Evolutionary conservation across 2,797 vertebrate species (phyloP).

Genomic region (Prionace glauca): DNA sequence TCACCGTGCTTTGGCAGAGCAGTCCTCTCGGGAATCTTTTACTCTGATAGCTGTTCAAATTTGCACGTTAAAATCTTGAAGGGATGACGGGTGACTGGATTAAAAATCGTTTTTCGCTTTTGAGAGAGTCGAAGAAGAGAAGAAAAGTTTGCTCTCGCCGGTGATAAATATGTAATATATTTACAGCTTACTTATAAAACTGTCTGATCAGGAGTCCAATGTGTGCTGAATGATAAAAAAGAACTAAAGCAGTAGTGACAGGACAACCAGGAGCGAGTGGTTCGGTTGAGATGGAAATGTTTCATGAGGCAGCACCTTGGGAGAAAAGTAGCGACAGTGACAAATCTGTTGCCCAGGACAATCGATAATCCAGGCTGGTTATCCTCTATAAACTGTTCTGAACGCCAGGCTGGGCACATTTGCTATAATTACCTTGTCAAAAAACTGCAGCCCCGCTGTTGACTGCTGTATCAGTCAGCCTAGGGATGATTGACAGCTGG

Average conservation of each 20-base stretch:
- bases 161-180: not conserved
- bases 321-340: constrained; percentile 40
- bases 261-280: constrained; percentile 18
- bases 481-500: constrained; percentile 35
- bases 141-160: not conserved
- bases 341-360: constrained; percentile 41
- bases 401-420: constrained; percentile 39
- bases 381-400: constrained; percentile 43
- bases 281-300: constrained; percentile 29
- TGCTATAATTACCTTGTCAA: constrained; percentile 52
- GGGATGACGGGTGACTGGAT: not conserved
- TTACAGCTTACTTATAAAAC: not conserved
- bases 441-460: constrained; percentile 22
- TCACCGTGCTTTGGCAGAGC: not conserved
- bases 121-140: not conserved
- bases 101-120: not conserved
- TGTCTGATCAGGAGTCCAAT: not conserved
- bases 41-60: not conserved
- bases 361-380: constrained; percentile 50
- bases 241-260: not conserved
- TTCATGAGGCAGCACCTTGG: constrained; percentile 34
- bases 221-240: not conserved
- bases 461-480: constrained; percentile 36
- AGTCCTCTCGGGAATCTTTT: not conserved
- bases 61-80: not conserved